Percentiles rank a stretch among this genome's conserved stretches.
These are phyloP conservation scores for Hirtodrosophila cameraria DNA, from an alignment of 2,888 invertebrate species.

Conservation along the genomic window DNA sequence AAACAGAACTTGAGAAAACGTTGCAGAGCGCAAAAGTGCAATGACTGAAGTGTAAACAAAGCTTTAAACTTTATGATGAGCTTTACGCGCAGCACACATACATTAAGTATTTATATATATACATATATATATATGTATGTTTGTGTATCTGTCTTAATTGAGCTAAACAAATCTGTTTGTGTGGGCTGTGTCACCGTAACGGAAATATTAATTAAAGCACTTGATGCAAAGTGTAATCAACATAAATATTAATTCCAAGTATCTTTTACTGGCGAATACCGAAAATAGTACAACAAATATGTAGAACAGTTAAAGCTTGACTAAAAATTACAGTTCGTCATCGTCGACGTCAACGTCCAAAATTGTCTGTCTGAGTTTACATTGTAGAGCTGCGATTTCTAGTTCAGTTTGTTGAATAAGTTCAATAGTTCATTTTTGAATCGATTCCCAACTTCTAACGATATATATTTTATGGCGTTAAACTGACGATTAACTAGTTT, in stretches of 20 bases:
- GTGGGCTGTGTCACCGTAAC: slow-evolving; percentile 34
- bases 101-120: background rate
- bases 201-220: slow-evolving; percentile 72
- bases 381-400: no score
- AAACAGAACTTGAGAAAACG: slow-evolving; percentile 45
- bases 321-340: slow-evolving; percentile 45
- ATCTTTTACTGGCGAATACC: slow-evolving; percentile 36
- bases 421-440: no score
- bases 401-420: no score
- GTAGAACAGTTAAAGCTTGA: slow-evolving; percentile 56
- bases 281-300: slow-evolving; percentile 57
- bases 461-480: no score
- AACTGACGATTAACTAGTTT: no score
- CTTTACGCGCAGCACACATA: slow-evolving; percentile 9
- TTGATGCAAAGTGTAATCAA: slow-evolving; percentile 43
- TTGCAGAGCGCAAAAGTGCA: slow-evolving; percentile 56
- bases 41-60: slow-evolving; percentile 54
- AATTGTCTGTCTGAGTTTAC: slow-evolving; percentile 37
- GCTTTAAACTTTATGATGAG: slow-evolving; percentile 40
- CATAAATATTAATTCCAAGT: slow-evolving; percentile 46
- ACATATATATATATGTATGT: background rate
- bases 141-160: slow-evolving; percentile 38
- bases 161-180: slow-evolving; percentile 35
- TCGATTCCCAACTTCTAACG: no score
- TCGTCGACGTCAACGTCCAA: slow-evolving; percentile 10